phyloP scores from a whole-genome alignment of 2,797 vertebrate species.

The Sylvilagus floridanus region DNA sequence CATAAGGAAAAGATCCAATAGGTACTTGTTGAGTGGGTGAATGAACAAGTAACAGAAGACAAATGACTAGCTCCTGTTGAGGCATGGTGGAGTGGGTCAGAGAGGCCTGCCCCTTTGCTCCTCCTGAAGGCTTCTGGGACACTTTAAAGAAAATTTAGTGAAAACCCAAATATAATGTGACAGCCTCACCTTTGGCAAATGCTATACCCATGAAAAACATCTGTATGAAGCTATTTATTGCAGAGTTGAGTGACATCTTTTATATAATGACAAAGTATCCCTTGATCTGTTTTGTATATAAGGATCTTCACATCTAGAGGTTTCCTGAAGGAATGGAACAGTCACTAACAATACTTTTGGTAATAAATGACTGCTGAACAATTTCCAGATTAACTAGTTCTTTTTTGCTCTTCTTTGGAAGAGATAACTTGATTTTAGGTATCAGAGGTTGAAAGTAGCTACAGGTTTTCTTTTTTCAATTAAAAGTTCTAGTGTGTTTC shows the following conservation, averaged over 20 bases:
- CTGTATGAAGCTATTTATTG: not conserved
- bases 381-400: conserved; percentile 27
- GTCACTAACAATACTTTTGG: not conserved
- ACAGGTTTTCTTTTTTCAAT: conserved; percentile 60
- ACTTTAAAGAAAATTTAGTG: not conserved
- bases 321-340: not conserved
- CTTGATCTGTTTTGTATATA: not conserved
- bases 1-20: not conserved
- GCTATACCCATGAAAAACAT: not conserved
- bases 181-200: not conserved
- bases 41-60: not conserved
- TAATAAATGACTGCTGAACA: conserved; percentile 29
- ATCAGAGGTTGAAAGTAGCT: conserved; percentile 47
- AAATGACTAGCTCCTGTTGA: not conserved
- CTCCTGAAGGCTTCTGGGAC: not conserved
- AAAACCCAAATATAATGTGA: not conserved
- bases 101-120: not conserved
- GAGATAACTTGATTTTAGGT: conserved; percentile 41
- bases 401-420: conserved; percentile 29
- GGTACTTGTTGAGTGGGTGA: not conserved
- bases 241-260: not conserved
- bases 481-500: conserved; percentile 60
- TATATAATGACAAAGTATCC: not conserved
- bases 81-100: too few relatives aligned
- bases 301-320: not conserved